A percentile compares a stretch with the other conserved stretches of the same genome.
phyloP scores from a whole-genome alignment of 2,797 vertebrate species.

The Dromococcyx pavoninus region DNA sequence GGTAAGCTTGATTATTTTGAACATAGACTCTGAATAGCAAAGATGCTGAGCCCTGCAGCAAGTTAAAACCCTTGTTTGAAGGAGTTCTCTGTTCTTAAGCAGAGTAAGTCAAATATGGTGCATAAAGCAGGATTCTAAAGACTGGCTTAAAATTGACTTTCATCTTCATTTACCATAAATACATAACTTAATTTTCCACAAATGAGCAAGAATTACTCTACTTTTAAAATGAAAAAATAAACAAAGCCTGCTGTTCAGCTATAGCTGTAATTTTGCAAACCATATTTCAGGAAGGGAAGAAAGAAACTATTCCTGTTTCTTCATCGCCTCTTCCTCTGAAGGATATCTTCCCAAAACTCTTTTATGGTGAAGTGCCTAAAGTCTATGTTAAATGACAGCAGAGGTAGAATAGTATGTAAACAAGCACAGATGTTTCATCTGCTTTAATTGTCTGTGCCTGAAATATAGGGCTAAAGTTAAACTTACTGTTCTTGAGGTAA shows the following conservation, averaged over 20 bases:
- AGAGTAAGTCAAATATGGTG: background rate
- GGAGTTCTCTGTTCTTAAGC: background rate
- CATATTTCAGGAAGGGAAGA: background rate
- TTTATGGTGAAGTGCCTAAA: background rate
- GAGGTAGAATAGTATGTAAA: background rate
- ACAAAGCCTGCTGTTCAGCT: background rate
- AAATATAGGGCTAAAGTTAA: background rate
- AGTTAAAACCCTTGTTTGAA: background rate
- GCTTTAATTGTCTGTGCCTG: background rate
- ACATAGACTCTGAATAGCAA: background rate
- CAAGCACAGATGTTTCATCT: background rate
- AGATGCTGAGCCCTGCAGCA: background rate
- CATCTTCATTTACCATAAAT: background rate
- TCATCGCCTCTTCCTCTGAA: background rate
- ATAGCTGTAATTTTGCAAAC: background rate
- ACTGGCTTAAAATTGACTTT: background rate
- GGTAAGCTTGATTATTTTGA: background rate
- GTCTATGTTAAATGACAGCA: background rate
- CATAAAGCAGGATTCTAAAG: background rate
- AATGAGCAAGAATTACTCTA: background rate
- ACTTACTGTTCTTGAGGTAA: background rate
- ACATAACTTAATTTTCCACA: background rate
- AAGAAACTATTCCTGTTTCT: background rate
- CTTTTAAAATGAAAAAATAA: background rate
- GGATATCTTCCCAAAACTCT: background rate